Percentiles rank a stretch among this genome's conserved stretches.
Conservation (phyloP, 2,113 vertebrate species). For the Campylomormyrus numenius region DNA sequence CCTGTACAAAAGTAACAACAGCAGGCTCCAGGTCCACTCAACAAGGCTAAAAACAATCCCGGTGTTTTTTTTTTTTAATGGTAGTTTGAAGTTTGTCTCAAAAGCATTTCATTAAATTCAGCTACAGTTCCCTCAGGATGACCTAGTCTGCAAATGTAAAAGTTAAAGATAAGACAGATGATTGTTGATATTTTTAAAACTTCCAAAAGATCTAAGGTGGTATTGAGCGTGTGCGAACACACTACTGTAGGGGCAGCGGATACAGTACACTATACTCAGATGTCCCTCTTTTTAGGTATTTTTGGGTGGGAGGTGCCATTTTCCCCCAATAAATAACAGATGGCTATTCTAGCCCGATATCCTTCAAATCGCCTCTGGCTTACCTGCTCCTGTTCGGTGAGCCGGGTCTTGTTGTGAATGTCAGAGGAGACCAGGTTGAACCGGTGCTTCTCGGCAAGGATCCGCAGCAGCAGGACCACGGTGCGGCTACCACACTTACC, state of each 20-base stretch:
- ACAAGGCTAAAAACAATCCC: not conserved
- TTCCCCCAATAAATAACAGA: not conserved
- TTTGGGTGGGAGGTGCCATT: not conserved
- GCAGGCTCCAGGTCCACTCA: not conserved
- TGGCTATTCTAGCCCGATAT: not conserved
- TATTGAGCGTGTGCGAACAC: not conserved
- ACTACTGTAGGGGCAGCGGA: not conserved
- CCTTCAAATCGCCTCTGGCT: not conserved
- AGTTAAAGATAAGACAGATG: conserved; percentile 20
- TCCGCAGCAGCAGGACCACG: conserved; percentile 85
- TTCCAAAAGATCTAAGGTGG: not conserved
- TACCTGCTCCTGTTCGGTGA: conserved; percentile 93
- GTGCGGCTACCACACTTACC: conserved; percentile 97
- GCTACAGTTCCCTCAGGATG: not conserved
- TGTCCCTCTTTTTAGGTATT: not conserved
- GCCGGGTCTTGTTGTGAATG: conserved; percentile 95
- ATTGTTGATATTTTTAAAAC: not conserved
- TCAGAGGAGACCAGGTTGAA: conserved; percentile 94
- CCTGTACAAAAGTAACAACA: not conserved
- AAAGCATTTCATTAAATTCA: not conserved
- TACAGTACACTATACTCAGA: not conserved
- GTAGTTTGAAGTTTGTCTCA: not conserved
- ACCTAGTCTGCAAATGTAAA: too few relatives aligned
- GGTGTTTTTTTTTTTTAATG: not conserved
- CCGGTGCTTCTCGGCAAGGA: conserved; percentile 86